Conservation (phyloP, 1,140 invertebrate genomes). For the Harpegnathos saltator region DNA sequence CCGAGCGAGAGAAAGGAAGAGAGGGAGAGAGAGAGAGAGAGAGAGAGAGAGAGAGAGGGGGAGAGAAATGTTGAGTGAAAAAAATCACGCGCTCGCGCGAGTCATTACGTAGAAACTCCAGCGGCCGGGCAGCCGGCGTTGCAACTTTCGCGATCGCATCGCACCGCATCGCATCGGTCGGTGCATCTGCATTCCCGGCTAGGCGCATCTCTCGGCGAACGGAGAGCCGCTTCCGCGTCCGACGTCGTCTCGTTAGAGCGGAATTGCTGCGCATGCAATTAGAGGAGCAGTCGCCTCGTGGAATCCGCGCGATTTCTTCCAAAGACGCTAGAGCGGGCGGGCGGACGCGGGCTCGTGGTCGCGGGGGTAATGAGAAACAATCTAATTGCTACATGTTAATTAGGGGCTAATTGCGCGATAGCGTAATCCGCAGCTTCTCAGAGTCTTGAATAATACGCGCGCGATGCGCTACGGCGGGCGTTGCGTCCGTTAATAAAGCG, state of each 20-base stretch:
- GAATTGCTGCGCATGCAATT: slow-evolving; percentile 19
- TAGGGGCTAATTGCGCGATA: slow-evolving; percentile 1
- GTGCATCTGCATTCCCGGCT: slow-evolving; percentile 72
- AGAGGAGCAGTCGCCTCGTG: not conserved
- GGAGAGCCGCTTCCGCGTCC: slow-evolving; percentile 76
- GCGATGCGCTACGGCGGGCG: not conserved
- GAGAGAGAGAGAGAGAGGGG: not conserved
- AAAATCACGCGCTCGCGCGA: slow-evolving; percentile 32
- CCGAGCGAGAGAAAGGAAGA: not conserved
- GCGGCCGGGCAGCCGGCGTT: slow-evolving; percentile 36
- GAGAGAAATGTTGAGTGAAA: slow-evolving; percentile 25
- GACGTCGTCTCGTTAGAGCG: slow-evolving; percentile 64
- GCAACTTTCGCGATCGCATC: slow-evolving; percentile 68
- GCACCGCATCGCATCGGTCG: slow-evolving; percentile 54
- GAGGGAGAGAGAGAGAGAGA: not conserved
- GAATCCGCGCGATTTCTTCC: slow-evolving; percentile 3
- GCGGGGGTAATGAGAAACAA: not conserved
- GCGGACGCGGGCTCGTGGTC: not conserved
- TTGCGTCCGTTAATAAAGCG: not conserved
- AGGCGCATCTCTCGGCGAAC: not conserved
- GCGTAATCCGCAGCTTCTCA: not conserved
- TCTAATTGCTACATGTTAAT: slow-evolving; percentile 6
- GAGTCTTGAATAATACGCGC: not conserved
- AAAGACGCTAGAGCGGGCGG: too few relatives aligned
- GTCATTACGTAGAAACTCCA: slow-evolving; percentile 75